These are phyloP conservation scores for Monoplex corrugatus DNA, from an alignment of 2,888 invertebrate genomes.

Conservation along the genomic window DNA sequence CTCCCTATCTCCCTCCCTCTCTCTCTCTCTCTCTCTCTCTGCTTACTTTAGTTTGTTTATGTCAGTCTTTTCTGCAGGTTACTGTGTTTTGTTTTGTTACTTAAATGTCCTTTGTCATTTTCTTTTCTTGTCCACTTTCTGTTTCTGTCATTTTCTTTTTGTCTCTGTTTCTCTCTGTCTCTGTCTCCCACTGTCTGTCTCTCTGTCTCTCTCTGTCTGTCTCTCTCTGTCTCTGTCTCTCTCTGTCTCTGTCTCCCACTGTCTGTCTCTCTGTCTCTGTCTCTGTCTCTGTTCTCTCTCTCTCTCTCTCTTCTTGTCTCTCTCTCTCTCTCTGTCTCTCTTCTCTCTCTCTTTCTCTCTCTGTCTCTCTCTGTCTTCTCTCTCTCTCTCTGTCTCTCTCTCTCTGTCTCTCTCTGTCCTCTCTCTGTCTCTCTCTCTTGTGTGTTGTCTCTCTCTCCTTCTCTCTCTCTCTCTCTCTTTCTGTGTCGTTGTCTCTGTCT, in stretches of 20 bases:
- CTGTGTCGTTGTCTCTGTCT: no score
- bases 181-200: neutral
- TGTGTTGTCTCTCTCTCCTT: no score
- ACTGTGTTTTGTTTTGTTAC: no score
- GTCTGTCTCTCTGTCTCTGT: neutral
- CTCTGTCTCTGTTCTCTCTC: neutral
- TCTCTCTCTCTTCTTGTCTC: neutral
- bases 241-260: constrained; percentile 41
- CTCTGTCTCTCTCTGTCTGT: neutral
- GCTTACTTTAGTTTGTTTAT: no score
- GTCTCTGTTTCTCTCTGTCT: no score
- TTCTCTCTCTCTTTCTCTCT: neutral
- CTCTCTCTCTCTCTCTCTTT: no score
- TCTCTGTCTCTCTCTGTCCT: neutral
- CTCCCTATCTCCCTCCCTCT: no score
- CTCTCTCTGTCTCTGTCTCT: constrained; percentile 31
- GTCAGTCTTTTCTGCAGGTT: no score
- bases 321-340: neutral
- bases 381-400: no score
- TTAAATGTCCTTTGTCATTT: neutral
- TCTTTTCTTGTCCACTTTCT: neutral
- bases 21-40: no score
- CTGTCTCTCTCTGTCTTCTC: no score
- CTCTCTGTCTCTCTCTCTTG: neutral
- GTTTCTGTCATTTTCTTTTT: neutral